Evolutionary conservation across 92 coral and sea anemone species (phyloP), one percentile per base, ranked within the genome.

Genomic region (Actinostola sp.): DNA sequence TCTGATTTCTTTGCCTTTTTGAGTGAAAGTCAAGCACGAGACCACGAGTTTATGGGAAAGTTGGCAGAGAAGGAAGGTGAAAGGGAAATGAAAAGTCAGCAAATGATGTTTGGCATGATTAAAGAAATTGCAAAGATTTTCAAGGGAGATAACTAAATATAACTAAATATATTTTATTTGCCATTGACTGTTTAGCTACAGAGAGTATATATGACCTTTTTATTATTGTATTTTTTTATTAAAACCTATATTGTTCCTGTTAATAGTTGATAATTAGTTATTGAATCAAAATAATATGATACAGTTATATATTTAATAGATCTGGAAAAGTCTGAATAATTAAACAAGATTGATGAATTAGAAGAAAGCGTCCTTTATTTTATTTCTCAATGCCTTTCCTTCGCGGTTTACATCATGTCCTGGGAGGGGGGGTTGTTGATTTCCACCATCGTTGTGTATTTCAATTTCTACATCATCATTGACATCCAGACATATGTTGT

Each of bases 51-150:
- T 54, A 49, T 62, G 13, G 73, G 28, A 50, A 21, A 35, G 43
- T 42, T 80, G 53, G 43, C 86, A 3, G 80, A 80, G 36, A 61
- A 26, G 63, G 80, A 80, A 23, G 80, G 21, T n/a, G 74, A 80
- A 62, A 38, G 85, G 10, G 85, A 80, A 36, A 15, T 39, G 16
- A 70, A 80, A 49, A 71, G 66, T 32, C 59, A 64, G 44, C 57
- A 71, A 50, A 33, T 61, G 70, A 80, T 80, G 76, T 35, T 63
- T 6, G 42, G 56, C 41, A 63, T 51, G 62, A 71, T 80, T 7
- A 71, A 45, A 35, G 80, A 72, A 24, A 43, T 80, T 0, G 79
- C 76, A 36, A 67, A 63, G 42, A 61, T 61, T 7, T 50, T 79
- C 38, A 80, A 61, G 43, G 70, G 67, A 6, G 31, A 53, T 20